Conservation (phyloP, 2,113 vertebrate species). For the Erpornis zantholeuca region DNA sequence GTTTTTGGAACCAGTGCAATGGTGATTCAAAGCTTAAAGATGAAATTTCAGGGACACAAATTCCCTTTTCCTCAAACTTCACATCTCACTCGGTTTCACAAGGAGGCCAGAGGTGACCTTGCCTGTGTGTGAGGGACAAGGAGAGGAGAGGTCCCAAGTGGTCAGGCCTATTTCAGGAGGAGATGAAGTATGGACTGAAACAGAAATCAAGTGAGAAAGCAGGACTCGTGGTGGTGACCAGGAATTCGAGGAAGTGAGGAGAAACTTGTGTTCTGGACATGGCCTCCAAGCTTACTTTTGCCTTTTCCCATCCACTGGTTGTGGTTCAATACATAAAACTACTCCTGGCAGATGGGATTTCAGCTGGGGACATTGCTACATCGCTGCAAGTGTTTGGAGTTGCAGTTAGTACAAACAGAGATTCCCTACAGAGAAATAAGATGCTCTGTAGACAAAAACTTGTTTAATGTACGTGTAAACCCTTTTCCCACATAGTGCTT, state of each 20-base stretch:
- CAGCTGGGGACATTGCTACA: background rate
- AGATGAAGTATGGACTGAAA: background rate
- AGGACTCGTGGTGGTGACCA: background rate
- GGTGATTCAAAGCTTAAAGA: background rate
- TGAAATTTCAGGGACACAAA: background rate
- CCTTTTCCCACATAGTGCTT: background rate
- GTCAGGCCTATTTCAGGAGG: background rate
- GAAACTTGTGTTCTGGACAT: background rate
- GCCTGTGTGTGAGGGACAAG: background rate
- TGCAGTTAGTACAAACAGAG: background rate
- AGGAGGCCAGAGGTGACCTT: background rate
- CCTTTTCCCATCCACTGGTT: background rate
- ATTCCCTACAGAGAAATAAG: background rate
- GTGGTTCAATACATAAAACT: background rate
- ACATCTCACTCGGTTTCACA: background rate
- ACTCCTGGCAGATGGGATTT: background rate
- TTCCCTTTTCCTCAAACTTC: background rate
- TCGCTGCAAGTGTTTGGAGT: background rate
- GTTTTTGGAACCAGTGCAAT: background rate
- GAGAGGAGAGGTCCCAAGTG: background rate
- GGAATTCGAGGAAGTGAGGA: background rate
- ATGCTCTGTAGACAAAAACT: background rate
- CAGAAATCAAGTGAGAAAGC: background rate
- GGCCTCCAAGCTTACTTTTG: background rate
- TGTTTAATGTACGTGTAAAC: background rate